Evolutionary conservation across 2,797 vertebrate species (phyloP), one percentile per base, ranked within the genome.

Genomic region (Tamandua tetradactyla): DNA sequence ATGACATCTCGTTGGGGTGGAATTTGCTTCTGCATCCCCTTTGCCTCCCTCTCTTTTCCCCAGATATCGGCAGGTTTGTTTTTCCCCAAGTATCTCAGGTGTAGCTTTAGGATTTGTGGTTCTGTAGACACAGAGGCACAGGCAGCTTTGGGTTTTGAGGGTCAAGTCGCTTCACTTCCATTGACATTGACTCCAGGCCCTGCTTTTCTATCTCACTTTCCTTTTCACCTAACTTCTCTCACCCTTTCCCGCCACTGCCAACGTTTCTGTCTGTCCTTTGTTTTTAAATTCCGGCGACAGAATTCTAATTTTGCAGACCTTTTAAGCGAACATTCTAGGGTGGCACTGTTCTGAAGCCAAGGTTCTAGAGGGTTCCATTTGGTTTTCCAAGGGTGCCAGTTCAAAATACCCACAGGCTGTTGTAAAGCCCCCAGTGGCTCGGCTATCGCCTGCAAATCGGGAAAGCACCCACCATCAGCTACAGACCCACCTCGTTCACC

Each of bases 381-480:
- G 3, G 17, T 57, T 42, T 72, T 40, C 95, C 32, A 27, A 68
- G 87, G 68, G 40, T 40, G 47, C 35, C 14, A 0, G n/a, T 37
- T 66, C 18, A 20, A 20, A n/a, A 27, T 1, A 35, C 69, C 82
- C 47, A 6, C 12, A 23, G 81, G 76, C 44, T 13, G 3, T 0
- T 20, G 1, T 0, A 2, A 66, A 40, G 87, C 17, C 90, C 81
- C 6, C 30, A 0, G 87, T 1, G 23, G 76, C 95, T 59, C 81
- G 1, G 11, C 98, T 92, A 5, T 96, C 22, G 55, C 98, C 98
- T 98, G 97, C 98, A 97, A 98, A 98, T 98, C 98, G 98, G 98
- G 98, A 98, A 98, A 97, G 98, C 98, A 98, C 98, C 98, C 98
- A 98, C 98, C 98, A 98, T 98, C 98, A 98, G 97, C 98, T 98